These are phyloP conservation scores for Phoenicopterus ruber DNA, from an alignment of 2,113 vertebrate genomes.

Conservation along the genomic window DNA sequence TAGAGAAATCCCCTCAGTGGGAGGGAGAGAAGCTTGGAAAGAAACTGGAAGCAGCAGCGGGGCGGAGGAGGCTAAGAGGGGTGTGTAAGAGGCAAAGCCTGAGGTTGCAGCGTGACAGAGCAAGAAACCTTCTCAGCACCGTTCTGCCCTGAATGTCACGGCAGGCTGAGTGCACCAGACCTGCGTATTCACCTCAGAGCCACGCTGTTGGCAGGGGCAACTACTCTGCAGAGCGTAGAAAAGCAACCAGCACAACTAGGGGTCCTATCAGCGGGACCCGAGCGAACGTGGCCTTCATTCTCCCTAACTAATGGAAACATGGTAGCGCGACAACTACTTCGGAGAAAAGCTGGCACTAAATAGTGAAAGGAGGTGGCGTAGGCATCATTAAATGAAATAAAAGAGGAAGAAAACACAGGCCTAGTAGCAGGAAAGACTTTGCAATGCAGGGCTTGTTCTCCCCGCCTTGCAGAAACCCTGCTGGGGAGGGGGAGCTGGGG, in stretches of 20 bases:
- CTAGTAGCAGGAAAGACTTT: not conserved
- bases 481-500: not conserved
- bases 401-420: not conserved
- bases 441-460: not conserved
- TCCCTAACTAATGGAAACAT: not conserved
- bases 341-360: not conserved
- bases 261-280: not conserved
- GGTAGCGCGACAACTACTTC: not conserved
- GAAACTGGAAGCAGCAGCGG: not conserved
- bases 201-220: accelerated
- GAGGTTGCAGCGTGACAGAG: not conserved
- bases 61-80: not conserved
- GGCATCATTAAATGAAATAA: not conserved
- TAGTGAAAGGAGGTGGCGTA: not conserved
- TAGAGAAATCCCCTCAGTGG: not conserved
- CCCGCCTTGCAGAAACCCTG: not conserved
- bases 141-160: too few relatives aligned
- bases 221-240: accelerated
- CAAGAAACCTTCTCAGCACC: not conserved
- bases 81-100: not conserved
- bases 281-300: not conserved
- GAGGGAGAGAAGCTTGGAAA: not conserved
- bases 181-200: not conserved
- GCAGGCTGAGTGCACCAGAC: not conserved
- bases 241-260: not conserved